Conservation (phyloP, 2,888 invertebrate genomes). For the Pollenia angustigena region DNA sequence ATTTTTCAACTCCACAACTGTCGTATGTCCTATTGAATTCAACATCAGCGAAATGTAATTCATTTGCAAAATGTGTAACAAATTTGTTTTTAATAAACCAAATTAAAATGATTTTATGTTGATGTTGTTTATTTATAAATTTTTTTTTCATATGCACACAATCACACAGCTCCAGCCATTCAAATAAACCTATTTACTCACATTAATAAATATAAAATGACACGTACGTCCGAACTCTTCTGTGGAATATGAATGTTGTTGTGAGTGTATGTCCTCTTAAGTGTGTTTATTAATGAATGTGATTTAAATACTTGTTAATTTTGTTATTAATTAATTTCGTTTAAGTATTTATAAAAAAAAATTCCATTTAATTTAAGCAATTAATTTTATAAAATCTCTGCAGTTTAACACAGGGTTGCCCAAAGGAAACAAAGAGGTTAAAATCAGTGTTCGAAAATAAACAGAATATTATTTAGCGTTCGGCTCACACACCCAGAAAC, state of each 20-base stretch:
- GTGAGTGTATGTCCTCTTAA: not conserved
- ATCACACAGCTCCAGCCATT: not conserved
- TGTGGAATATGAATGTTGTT: not conserved
- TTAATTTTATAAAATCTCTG: conserved; percentile 31
- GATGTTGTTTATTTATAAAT: conserved; percentile 7
- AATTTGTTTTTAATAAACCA: conserved; percentile 43
- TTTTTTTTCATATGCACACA: conserved; percentile 1
- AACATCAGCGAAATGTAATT: conserved; percentile 4
- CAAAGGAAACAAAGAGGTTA: no score
- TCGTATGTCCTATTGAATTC: not conserved
- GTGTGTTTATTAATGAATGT: conserved; percentile 5
- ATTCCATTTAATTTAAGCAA: conserved; percentile 21
- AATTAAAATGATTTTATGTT: conserved; percentile 51
- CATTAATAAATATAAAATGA: conserved; percentile 19
- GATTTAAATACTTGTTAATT: conserved; percentile 41
- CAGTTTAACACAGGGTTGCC: not conserved
- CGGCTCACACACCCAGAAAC: no score
- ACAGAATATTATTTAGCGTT: no score
- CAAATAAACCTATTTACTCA: conserved; percentile 22
- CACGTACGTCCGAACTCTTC: not conserved
- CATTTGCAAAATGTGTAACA: conserved; percentile 6
- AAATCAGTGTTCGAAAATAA: no score
- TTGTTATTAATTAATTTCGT: conserved; percentile 51
- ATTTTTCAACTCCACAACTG: no score
- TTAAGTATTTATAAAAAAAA: conserved; percentile 16